Evolutionary conservation across 2,113 vertebrate genomes (phyloP).

Genomic region (Eurystomus gularis): DNA sequence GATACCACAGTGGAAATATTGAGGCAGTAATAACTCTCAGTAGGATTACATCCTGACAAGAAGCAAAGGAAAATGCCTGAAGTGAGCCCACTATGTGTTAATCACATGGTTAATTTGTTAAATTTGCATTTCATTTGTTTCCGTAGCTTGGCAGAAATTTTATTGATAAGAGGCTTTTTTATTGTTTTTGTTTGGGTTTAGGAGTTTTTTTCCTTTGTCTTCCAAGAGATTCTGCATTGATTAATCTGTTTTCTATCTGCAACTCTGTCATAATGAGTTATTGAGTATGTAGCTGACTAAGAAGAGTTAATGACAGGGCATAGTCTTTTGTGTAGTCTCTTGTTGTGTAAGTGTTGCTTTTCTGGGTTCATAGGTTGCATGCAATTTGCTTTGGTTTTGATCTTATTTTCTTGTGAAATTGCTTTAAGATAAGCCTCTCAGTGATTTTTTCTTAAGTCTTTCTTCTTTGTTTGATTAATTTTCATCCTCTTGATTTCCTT

Average conservation of each 20-base stretch:
- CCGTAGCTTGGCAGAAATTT: constrained; percentile 29
- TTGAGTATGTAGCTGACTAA: neutral
- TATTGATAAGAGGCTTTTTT: constrained; percentile 58
- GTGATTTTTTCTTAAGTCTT: constrained; percentile 16
- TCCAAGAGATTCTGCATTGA: constrained; percentile 29
- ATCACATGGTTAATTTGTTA: constrained; percentile 72
- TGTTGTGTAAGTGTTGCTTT: constrained; percentile 35
- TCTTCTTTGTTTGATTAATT: constrained; percentile 57
- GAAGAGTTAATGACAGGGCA: constrained; percentile 47
- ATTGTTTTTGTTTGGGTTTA: neutral
- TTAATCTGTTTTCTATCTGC: constrained; percentile 35
- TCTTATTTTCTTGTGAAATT: constrained; percentile 51
- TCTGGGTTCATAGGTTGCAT: neutral
- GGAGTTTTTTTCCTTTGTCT: neutral
- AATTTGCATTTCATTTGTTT: constrained; percentile 69
- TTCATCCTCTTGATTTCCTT: constrained; percentile 24
- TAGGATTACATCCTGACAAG: constrained; percentile 60
- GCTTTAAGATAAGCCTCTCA: constrained; percentile 13
- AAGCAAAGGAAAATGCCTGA: constrained; percentile 53
- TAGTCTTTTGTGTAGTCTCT: constrained; percentile 9
- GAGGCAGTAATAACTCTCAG: constrained; percentile 25
- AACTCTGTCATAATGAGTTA: constrained; percentile 49
- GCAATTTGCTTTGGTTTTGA: constrained; percentile 34
- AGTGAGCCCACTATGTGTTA: constrained; percentile 55
- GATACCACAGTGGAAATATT: constrained; percentile 1